A percentile compares a stretch with the other conserved stretches of the same genome.
Evolutionary conservation across 2,888 invertebrate species (phyloP).

Genomic region (Diaprepes abbreviatus): DNA sequence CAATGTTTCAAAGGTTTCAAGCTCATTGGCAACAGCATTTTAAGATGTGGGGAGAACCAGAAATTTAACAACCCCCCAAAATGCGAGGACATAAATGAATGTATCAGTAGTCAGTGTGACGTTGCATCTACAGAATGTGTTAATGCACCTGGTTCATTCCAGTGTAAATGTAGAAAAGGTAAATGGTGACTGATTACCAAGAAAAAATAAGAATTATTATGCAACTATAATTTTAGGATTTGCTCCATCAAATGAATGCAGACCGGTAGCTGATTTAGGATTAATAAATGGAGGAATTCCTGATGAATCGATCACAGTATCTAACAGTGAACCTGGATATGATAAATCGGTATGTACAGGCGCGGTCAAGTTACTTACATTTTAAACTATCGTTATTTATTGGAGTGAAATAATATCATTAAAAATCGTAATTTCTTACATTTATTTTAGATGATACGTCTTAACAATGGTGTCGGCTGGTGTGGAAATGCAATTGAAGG

Average conservation of each 20-base stretch:
- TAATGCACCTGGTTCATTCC: slow-evolving; percentile 90
- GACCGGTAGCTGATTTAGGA: slow-evolving; percentile 91
- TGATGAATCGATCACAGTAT: slow-evolving; percentile 89
- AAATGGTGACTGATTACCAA: no score
- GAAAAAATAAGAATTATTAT: no score
- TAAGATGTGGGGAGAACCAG: slow-evolving; percentile 88
- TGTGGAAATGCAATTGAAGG: slow-evolving; percentile 89
- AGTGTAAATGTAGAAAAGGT: slow-evolving; percentile 85
- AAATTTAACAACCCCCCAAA: slow-evolving; percentile 86
- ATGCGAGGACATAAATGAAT: slow-evolving; percentile 94
- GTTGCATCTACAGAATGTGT: slow-evolving; percentile 91
- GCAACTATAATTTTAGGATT: slow-evolving; percentile 72
- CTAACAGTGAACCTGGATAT: slow-evolving; percentile 86
- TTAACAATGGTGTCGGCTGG: slow-evolving; percentile 90
- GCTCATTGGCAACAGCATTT: slow-evolving; percentile 85
- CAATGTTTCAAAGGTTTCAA: slow-evolving; percentile 89
- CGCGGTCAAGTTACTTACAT: no score
- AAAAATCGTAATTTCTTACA: no score
- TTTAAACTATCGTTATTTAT: no score
- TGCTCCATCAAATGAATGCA: slow-evolving; percentile 87
- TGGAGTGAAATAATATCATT: no score
- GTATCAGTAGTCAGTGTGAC: slow-evolving; percentile 90
- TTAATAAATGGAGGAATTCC: slow-evolving; percentile 90
- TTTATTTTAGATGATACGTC: slow-evolving; percentile 78
- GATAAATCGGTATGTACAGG: slow-evolving; percentile 81